phyloP scores from a whole-genome alignment of 1,140 invertebrate genomes.

The Drosophila pallidifrons region DNA sequence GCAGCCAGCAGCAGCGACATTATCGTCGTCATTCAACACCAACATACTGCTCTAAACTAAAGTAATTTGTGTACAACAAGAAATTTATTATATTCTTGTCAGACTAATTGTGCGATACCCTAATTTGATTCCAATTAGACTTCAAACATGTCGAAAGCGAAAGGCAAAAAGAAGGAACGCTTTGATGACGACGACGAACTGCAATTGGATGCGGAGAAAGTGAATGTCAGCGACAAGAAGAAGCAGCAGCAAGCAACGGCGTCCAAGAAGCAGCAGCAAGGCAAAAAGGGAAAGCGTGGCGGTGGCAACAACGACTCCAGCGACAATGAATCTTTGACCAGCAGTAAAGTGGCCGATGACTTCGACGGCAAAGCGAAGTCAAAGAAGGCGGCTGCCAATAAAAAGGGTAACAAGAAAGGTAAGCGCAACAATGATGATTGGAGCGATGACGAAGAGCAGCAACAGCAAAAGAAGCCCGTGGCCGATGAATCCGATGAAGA shows the following conservation, averaged over 20 bases:
- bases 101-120: too few relatives aligned
- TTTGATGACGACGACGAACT: conserved; percentile 88
- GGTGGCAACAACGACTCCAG: conserved; percentile 72
- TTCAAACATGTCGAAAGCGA: conserved; percentile 86
- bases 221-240: conserved; percentile 75
- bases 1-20: conserved; percentile 18
- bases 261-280: conserved; percentile 41
- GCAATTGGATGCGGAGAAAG: conserved; percentile 71
- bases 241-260: conserved; percentile 4
- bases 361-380: conserved; percentile 80
- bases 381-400: conserved; percentile 52
- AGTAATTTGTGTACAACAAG: conserved; percentile 6
- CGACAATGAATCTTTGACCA: conserved; percentile 62
- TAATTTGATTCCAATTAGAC: conserved; percentile 1
- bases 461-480: conserved; percentile 48
- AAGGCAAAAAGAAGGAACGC: conserved; percentile 87
- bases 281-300: conserved; percentile 76
- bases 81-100: background rate
- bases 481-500: conserved; percentile 79
- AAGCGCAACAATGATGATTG: conserved; percentile 78
- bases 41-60: background rate
- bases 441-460: conserved; percentile 79
- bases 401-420: conserved; percentile 80
- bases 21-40: background rate
- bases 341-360: conserved; percentile 85